These are phyloP conservation scores for Emys orbicularis DNA, from an alignment of 2,797 vertebrate species.

Conservation along the genomic window DNA sequence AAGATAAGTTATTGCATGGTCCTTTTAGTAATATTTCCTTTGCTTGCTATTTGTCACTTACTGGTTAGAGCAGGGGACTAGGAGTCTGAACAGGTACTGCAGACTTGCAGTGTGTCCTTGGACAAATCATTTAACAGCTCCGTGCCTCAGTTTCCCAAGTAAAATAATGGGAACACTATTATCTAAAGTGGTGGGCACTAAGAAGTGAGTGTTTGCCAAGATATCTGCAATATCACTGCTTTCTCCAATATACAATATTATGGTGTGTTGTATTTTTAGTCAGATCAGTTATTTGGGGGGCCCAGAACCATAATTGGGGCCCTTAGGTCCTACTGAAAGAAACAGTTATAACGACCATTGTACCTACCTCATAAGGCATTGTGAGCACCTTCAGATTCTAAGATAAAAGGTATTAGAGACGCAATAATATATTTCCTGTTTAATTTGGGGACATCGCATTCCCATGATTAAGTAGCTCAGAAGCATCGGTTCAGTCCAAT, in stretches of 20 bases:
- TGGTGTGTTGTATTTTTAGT: neutral
- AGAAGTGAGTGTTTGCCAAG: neutral
- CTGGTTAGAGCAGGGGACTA: neutral
- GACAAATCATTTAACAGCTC: neutral
- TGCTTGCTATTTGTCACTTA: neutral
- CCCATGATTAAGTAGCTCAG: neutral
- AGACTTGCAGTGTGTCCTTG: neutral
- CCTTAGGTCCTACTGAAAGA: neutral
- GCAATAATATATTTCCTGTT: neutral
- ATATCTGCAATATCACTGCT: neutral
- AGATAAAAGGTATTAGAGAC: neutral
- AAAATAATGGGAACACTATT: neutral
- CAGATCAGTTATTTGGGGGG: neutral
- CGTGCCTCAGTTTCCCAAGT: neutral
- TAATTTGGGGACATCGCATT: neutral
- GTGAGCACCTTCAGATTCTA: accelerated
- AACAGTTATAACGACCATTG: neutral
- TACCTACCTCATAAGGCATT: neutral
- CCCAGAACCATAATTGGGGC: neutral
- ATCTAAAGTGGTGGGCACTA: accelerated
- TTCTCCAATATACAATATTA: neutral
- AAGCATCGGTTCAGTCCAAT: neutral
- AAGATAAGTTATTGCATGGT: neutral
- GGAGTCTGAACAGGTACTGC: neutral
- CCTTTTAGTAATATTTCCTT: neutral